Percentiles rank a stretch among this genome's conserved stretches.
These are phyloP conservation scores for Anthopleura sola DNA, from an alignment of 64 coral and sea anemone genomes.

Conservation along the genomic window DNA sequence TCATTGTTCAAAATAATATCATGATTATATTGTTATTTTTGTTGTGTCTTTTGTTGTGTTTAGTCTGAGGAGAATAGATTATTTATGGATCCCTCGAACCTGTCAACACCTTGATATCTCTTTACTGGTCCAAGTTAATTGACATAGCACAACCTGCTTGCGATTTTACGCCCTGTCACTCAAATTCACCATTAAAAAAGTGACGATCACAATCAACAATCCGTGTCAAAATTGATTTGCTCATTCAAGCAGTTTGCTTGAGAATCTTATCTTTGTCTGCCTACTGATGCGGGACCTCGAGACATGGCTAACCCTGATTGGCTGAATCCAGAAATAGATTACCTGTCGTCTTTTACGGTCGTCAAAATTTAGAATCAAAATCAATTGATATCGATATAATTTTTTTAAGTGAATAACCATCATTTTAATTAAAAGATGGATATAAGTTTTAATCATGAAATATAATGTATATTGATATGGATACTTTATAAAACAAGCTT, in stretches of 20 bases:
- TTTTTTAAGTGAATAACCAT: background rate
- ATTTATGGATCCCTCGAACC: background rate
- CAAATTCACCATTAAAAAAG: background rate
- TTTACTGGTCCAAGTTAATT: background rate
- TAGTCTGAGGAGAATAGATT: background rate
- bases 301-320: background rate
- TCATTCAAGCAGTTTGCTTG: background rate
- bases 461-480: background rate
- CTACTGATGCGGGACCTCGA: background rate
- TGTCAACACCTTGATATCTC: background rate
- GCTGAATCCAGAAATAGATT: background rate
- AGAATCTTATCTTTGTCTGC: background rate
- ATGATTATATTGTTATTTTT: background rate
- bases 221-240: background rate
- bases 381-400: background rate
- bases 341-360: background rate
- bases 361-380: background rate
- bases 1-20: background rate
- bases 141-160: background rate
- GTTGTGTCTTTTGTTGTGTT: background rate
- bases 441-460: background rate
- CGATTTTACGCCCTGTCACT: background rate
- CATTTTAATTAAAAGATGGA: background rate
- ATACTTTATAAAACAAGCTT: background rate
- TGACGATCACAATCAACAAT: background rate